Conservation (phyloP, 2,888 invertebrate genomes). For the Sinohyriopsis cumingii region DNA sequence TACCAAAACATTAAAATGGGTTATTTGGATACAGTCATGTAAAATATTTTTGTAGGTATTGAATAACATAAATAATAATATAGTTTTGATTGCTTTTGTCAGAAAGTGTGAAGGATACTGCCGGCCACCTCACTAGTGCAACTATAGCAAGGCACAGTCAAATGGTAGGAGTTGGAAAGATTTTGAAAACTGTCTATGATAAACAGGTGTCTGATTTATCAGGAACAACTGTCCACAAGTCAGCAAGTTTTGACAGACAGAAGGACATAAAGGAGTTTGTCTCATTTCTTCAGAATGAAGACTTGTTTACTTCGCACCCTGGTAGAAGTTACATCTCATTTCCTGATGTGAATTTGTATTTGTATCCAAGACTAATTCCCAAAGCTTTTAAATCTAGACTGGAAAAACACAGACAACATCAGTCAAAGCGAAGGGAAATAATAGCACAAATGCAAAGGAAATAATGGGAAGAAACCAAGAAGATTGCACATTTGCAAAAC, state of each 20-base stretch:
- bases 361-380: slow-evolving; percentile 5
- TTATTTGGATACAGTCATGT: too few species aligned
- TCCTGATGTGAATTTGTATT: slow-evolving; percentile 1
- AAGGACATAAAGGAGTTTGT: slow-evolving; percentile 18
- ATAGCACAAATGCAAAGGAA: slow-evolving; percentile 3
- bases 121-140: slow-evolving; percentile 24
- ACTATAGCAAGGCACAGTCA: slow-evolving; percentile 32
- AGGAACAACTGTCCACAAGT: slow-evolving; percentile 1
- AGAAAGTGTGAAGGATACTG: slow-evolving; percentile 28
- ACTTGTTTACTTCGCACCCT: slow-evolving; percentile 9
- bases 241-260: neutral
- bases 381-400: slow-evolving; percentile 7
- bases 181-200: slow-evolving; percentile 14
- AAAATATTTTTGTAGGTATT: too few species aligned
- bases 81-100: slow-evolving; percentile 3
- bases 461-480: neutral
- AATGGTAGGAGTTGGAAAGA: slow-evolving; percentile 26
- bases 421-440: slow-evolving; percentile 1
- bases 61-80: too few species aligned
- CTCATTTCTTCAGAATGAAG: slow-evolving; percentile 9
- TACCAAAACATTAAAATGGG: too few species aligned
- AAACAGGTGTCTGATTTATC: slow-evolving; percentile 7
- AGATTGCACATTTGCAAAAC: too few species aligned
- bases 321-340: slow-evolving; percentile 10
- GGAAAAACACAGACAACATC: slow-evolving; percentile 1